Evolutionary conservation across 2,797 vertebrate genomes (phyloP).

Genomic region (Sebastes diaconus): DNA sequence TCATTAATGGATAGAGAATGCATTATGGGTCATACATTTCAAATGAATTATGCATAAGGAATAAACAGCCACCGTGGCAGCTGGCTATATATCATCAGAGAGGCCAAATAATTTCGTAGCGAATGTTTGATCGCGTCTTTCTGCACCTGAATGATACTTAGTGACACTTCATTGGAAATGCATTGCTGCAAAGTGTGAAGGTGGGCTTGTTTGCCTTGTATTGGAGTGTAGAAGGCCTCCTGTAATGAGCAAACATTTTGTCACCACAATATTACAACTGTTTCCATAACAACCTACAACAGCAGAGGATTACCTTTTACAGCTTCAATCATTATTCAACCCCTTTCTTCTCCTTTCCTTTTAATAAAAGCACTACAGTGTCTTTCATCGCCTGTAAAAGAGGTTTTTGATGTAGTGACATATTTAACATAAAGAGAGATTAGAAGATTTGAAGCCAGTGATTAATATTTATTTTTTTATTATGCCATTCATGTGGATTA

Average conservation of each 20-base stretch:
- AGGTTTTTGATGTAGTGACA: neutral
- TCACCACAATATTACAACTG: neutral
- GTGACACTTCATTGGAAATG: slow-evolving; percentile 20
- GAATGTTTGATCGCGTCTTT: slow-evolving; percentile 48
- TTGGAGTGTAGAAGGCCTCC: neutral
- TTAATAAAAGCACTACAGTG: neutral
- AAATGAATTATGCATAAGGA: slow-evolving; percentile 74
- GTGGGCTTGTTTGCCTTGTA: neutral
- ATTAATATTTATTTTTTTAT: neutral
- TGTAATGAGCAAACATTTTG: slow-evolving; percentile 28
- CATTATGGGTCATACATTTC: slow-evolving; percentile 60
- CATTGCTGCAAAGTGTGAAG: neutral
- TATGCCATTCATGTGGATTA: neutral
- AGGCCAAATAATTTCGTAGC: slow-evolving; percentile 17
- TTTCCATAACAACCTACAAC: neutral
- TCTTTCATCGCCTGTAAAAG: neutral
- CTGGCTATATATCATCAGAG: slow-evolving; percentile 39
- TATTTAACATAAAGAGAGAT: neutral
- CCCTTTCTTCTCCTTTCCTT: neutral
- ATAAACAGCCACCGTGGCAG: slow-evolving; percentile 50
- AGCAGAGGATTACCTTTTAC: neutral
- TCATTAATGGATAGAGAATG: slow-evolving; percentile 69
- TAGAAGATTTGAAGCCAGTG: neutral
- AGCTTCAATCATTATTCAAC: neutral
- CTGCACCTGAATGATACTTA: slow-evolving; percentile 29